Evolutionary conservation across 1,140 invertebrate genomes (phyloP), one percentile per base, ranked within the genome.

Genomic region (Rhizoglyphus robini): DNA sequence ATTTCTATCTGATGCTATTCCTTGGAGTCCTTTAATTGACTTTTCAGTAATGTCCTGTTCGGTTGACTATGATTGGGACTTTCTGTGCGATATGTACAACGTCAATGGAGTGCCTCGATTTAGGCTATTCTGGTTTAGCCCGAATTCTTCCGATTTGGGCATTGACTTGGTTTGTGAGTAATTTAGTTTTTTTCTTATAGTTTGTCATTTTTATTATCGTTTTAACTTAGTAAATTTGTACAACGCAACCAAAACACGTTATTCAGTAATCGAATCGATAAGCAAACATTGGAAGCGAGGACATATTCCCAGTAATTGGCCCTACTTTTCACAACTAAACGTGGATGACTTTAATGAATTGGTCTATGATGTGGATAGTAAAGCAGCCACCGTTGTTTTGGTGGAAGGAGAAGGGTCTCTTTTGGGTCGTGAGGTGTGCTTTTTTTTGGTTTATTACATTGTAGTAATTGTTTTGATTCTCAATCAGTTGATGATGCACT

Each of bases 61-160:
- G 49, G 68, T 71, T 63, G 67, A 72, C 71, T 81, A 83, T 51
- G 36, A 41, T 41, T 41, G 36, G 36, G 36, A 41, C 18, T 41
- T 18, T 41, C 75, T 88, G 27, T 93, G 90, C 74, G 78, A 88
- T 58, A 82, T 88, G 54, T 90, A 88, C 76, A 88, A 90, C 73
- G 82, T 96, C 48, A 85, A 87, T 81, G 81, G 80, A 5, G 94
- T 92, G 78, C 91, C 91, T 18, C 86, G 86, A 0, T 72, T 96
- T 18, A 20, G 30, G 11, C n/a, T 67, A 30, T 66, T 46, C 54
- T 60, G 54, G 58, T 38, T 60, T 4, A 46, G 25, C 5, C 57
- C 57, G 20, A 30, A 32, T 34, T 27, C 11, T 18, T 23, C 62
- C 27, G 34, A 61, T 27, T 20, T 27, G 5, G 57, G 41, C 0